Evolutionary conservation across 2,888 invertebrate species (phyloP), one percentile per base, ranked within the genome.

Genomic region (Synanthedon andrenaeformis): DNA sequence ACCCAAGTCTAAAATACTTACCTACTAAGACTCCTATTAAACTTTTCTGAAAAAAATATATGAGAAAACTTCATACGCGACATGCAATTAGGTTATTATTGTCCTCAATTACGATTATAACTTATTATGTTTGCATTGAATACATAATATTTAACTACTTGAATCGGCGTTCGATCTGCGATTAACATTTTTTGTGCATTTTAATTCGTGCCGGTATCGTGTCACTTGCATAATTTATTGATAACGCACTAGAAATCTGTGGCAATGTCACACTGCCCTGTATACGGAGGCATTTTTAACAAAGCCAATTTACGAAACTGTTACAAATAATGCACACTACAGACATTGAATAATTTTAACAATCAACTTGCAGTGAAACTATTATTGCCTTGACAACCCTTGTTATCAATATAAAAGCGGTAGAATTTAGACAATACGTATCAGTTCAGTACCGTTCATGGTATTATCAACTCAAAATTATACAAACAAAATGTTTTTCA

Each of bases 351-450:
- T 70, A 69, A 72, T 72, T 70, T 74, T 64, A 66, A 68, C 63
- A 67, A 67, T 60, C 58, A 65, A 71, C 68, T 76, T 73, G 73
- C 60, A 76, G 79, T 72, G 84, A 82, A 83, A 84, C 77, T 80
- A 66, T 72, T 70, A 74, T 84, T 72, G 76, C 83, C 82, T 84
- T 84, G 84, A 72, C 65, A 63, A 75, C 69, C 59, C 69, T 76
- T 76, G 68, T 68, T 72, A 69, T 68, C 64, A 68, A 79, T 86
- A 86, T 86, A 85, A 82, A 86, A 83, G 81, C 70, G 67, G 70
- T 64, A 62, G 72, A 61, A 69, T 69, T 67, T 68, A 65, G 61
- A 59, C 57, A 65, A 63, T 65, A 64, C 59, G 67, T 75, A 84
- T 85, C 85, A 86, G 78, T 86, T 64, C 60, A 63, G 62, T 61